A percentile compares a stretch with the other conserved stretches of the same genome.
These are phyloP conservation scores for Linnaemya vulpina DNA, from an alignment of 2,888 invertebrate species.

Conservation along the genomic window DNA sequence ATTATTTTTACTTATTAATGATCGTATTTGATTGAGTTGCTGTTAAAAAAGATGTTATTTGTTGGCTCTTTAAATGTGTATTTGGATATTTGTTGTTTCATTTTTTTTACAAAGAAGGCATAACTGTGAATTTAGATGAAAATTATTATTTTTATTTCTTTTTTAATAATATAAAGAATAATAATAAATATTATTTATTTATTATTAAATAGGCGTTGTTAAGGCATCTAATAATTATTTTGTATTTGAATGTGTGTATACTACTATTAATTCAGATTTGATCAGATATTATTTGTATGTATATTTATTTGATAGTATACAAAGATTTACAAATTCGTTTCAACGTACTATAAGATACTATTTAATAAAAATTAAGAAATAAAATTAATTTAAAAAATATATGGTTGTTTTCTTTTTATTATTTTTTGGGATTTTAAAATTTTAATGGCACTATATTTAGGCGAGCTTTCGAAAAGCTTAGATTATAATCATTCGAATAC, in stretches of 20 bases:
- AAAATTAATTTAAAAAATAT: constrained; percentile 47
- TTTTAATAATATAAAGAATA: constrained; percentile 37
- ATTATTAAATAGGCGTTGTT: constrained; percentile 53
- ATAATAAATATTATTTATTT: constrained; percentile 49
- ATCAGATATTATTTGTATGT: background rate
- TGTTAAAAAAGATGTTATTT: constrained; percentile 18
- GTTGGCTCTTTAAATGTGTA: constrained; percentile 38
- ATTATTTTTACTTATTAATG: constrained; percentile 42
- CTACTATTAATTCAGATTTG: constrained; percentile 26
- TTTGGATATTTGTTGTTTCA: constrained; percentile 38
- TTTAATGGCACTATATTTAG: constrained; percentile 79
- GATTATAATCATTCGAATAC: constrained; percentile 75
- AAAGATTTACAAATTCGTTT: constrained; percentile 17
- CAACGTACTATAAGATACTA: constrained; percentile 13
- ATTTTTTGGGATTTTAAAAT: constrained; percentile 53
- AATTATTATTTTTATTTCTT: constrained; percentile 16
- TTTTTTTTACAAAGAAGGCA: constrained; percentile 62
- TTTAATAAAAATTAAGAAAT: constrained; percentile 30
- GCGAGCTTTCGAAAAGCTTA: constrained; percentile 80
- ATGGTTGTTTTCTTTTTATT: constrained; percentile 35
- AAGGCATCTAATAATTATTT: constrained; percentile 56
- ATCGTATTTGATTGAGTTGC: constrained; percentile 34
- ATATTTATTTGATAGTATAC: constrained; percentile 22
- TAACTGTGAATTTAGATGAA: constrained; percentile 59
- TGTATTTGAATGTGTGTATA: constrained; percentile 11